phyloP scores from a whole-genome alignment of 1,140 invertebrate genomes.

The Drosophila neocordata region DNA sequence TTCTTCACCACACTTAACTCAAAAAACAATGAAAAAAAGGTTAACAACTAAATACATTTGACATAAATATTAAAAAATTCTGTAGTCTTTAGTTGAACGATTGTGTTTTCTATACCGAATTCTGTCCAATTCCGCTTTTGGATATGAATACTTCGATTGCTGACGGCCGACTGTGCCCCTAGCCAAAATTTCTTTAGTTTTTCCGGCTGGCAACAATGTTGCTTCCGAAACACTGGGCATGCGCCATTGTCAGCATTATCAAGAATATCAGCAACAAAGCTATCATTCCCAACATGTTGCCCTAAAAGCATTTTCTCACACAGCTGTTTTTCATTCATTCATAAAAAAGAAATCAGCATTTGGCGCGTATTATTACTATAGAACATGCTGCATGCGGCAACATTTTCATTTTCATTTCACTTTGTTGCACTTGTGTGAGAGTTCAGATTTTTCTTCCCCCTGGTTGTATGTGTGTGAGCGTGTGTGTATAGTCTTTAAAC shows the following conservation, averaged over 20 bases:
- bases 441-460: too few relatives aligned
- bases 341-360: slow-evolving; percentile 24
- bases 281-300: slow-evolving; percentile 37
- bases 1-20: neutral
- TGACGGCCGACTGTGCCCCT: slow-evolving; percentile 57
- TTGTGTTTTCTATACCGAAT: neutral
- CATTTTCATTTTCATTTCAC: slow-evolving; percentile 25
- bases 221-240: slow-evolving; percentile 38
- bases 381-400: slow-evolving; percentile 26
- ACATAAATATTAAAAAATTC: neutral
- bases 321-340: slow-evolving; percentile 33
- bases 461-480: neutral
- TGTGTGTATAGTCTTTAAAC: neutral
- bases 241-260: slow-evolving; percentile 16
- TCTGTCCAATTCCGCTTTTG: slow-evolving; percentile 16
- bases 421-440: slow-evolving; percentile 18
- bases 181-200: slow-evolving; percentile 35
- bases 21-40: neutral
- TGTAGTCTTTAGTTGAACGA: neutral
- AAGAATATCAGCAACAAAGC: neutral
- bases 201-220: slow-evolving; percentile 38
- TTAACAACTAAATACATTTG: neutral
- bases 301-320: slow-evolving; percentile 5
- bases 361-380: slow-evolving; percentile 30
- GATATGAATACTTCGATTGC: slow-evolving; percentile 52